Evolutionary conservation across 2,113 vertebrate genomes (phyloP), one percentile per base, ranked within the genome.

Genomic region (Crotalus tigris): DNA sequence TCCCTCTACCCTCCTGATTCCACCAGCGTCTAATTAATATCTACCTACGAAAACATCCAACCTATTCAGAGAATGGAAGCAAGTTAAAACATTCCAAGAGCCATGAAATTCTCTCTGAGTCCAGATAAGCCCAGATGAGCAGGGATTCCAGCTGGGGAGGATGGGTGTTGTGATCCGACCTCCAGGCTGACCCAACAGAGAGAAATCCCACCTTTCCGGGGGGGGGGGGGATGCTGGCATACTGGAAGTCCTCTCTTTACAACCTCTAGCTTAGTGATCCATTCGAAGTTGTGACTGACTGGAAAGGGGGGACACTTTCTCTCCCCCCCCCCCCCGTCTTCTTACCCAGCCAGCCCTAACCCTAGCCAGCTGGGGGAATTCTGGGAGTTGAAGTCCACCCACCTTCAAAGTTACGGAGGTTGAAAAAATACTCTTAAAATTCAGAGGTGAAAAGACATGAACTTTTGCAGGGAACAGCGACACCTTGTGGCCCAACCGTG

Each of bases 141-240:
- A 57, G 15, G 15, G 55, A 57, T 57, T 55, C 55, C 55, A 5
- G 29, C 64, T 5, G 29, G 64, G 29, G n/a, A 2, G 64, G 64
- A 69, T 69, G 64, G 64, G 12, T 69, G 12, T 69, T n/a, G 64
- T n/a, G 13, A 29, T n/a, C 29, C 64, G 0, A 15, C 12, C 29
- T 33, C 29, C 29, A 15, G 24, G 26, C 26, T 69, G 12, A 69
- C 12, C 61, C 29, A n/a, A 4, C 4, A 2, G 29, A n/a, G 4
- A 15, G 29, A n/a, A 15, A 69, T 12, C 29, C 64, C 61, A 64
- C 61, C 11, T 64, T 64, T 64, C 26, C 0, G 26, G 57, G 57
- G 7, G 5, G 57, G 0, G 5, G 11, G 17, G 0, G 5, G 11
- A 4, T 11, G 1, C 24, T 26, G 24, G 59, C 11, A 29, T n/a